Evolutionary conservation across 2,888 invertebrate species (phyloP).

Genomic region (Hylaea fasciaria): DNA sequence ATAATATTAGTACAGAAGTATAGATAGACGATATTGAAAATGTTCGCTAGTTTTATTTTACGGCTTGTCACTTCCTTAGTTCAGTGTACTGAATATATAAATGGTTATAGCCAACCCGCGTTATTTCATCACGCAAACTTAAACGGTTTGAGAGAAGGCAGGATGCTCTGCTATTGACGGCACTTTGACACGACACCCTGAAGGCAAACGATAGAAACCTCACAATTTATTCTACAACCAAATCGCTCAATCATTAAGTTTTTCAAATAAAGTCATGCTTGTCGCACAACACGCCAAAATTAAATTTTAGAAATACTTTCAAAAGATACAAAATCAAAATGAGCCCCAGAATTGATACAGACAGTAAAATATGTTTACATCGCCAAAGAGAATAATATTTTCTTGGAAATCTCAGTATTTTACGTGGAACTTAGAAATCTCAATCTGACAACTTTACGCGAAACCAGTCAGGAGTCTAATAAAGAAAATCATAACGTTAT

Average conservation of each 20-base stretch:
- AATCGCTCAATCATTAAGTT: slow-evolving; percentile 33
- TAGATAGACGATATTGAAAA: no score
- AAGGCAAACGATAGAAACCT: slow-evolving; percentile 17
- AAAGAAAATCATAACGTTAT: slow-evolving; percentile 41
- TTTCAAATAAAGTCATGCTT: slow-evolving; percentile 28
- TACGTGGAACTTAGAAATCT: slow-evolving; percentile 27
- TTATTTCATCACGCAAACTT: slow-evolving; percentile 7
- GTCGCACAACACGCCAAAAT: not conserved
- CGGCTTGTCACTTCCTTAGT: not conserved
- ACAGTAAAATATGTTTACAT: no score
- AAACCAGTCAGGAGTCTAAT: slow-evolving; percentile 32
- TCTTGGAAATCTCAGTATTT: slow-evolving; percentile 2
- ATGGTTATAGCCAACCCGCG: not conserved
- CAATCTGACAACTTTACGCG: no score
- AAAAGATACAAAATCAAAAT: no score
- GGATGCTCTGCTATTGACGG: slow-evolving; percentile 11
- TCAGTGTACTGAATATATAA: slow-evolving; percentile 3
- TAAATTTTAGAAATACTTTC: not conserved
- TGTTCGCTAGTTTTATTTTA: no score
- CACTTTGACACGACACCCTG: slow-evolving; percentile 19
- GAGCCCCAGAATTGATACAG: no score
- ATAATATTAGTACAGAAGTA: no score
- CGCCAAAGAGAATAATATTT: no score
- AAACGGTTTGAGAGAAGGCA: slow-evolving; percentile 12
- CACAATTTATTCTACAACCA: slow-evolving; percentile 17